phyloP scores from a whole-genome alignment of 2,888 invertebrate species.

The Stratiomys singularior region DNA sequence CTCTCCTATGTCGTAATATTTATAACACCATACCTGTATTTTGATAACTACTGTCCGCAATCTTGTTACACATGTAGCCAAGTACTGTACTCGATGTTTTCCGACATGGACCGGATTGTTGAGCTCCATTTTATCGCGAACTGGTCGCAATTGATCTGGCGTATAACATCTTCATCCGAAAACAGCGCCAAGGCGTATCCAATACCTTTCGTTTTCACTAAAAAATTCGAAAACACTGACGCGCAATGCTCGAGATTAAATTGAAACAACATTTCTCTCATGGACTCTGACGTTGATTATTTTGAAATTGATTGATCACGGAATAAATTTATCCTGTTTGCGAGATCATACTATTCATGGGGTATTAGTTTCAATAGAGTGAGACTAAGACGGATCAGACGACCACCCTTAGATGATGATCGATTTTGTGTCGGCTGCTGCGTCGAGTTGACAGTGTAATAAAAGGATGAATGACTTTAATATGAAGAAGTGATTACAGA shows the following conservation, averaged over 20 bases:
- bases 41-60: constrained; percentile 33
- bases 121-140: not conserved
- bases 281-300: constrained; percentile 29
- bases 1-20: not conserved
- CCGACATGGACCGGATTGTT: not conserved
- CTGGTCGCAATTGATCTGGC: constrained; percentile 28
- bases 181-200: not conserved
- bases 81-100: not conserved
- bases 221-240: constrained; percentile 12
- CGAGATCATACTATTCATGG: too few species aligned
- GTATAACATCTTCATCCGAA: constrained; percentile 2
- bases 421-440: too few species aligned
- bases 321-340: constrained; percentile 16
- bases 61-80: constrained; percentile 24
- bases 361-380: too few species aligned
- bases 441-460: too few species aligned
- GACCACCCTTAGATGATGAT: too few species aligned
- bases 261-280: constrained; percentile 44
- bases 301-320: constrained; percentile 42
- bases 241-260: constrained; percentile 35
- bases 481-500: too few species aligned
- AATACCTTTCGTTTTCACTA: constrained; percentile 27
- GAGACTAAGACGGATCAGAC: too few species aligned
- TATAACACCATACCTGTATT: constrained; percentile 11
- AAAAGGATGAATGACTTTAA: too few species aligned